Conservation (phyloP, 2,888 invertebrate species). For the Nowickia ferox region DNA sequence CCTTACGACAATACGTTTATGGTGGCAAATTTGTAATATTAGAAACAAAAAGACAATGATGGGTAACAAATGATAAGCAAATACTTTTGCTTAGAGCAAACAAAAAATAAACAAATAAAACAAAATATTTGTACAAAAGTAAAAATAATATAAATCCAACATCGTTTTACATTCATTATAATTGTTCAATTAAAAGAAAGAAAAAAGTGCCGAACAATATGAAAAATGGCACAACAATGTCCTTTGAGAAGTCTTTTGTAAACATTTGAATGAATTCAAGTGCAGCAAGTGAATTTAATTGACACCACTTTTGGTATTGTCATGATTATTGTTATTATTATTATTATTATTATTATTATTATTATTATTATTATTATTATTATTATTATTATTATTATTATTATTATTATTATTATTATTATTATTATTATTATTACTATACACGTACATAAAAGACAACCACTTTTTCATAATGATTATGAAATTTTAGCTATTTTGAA, state of each 20-base stretch:
- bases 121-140: background rate
- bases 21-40: conserved; percentile 15
- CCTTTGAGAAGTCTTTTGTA: background rate
- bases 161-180: background rate
- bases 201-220: background rate
- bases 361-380: too few species aligned
- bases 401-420: too few species aligned
- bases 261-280: conserved; percentile 8
- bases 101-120: background rate
- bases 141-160: background rate
- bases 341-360: too few species aligned
- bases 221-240: background rate
- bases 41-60: background rate
- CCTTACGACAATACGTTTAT: background rate
- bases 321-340: too few species aligned
- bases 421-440: too few species aligned
- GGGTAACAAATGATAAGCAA: conserved; percentile 34
- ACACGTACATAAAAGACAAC: too few species aligned
- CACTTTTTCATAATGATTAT: too few species aligned
- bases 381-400: too few species aligned
- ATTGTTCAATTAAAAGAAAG: background rate
- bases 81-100: background rate
- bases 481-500: too few species aligned
- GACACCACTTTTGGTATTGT: background rate
- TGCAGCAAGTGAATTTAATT: conserved; percentile 1